A percentile compares a stretch with the other conserved stretches of the same genome.
These are phyloP conservation scores for Myodes glareolus DNA, from an alignment of 2,113 vertebrate genomes.

Conservation along the genomic window DNA sequence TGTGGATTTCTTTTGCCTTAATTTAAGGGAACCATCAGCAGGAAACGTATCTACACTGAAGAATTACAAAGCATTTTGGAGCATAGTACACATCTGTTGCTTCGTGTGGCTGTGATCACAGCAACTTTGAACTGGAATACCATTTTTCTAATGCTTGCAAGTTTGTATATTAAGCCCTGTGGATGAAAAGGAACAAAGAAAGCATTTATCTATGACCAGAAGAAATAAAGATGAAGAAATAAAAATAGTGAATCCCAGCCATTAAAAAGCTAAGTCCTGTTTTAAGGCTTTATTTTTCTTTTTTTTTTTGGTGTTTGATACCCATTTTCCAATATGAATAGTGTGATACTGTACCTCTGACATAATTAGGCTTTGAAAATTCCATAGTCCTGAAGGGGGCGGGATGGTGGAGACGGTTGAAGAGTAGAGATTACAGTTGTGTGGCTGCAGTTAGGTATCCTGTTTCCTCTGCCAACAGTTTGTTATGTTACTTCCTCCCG, in stretches of 20 bases:
- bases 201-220: slow-evolving; percentile 51
- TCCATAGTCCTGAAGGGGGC: neutral
- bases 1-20: slow-evolving; percentile 86
- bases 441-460: neutral
- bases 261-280: slow-evolving; percentile 30
- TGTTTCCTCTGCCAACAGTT: slow-evolving; percentile 36
- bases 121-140: slow-evolving; percentile 75
- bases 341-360: neutral
- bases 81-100: slow-evolving; percentile 70
- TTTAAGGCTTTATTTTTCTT: slow-evolving; percentile 49
- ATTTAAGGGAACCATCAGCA: slow-evolving; percentile 82
- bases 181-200: slow-evolving; percentile 49
- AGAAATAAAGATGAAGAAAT: slow-evolving; percentile 60
- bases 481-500: neutral
- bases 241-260: slow-evolving; percentile 51
- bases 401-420: neutral
- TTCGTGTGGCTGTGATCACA: slow-evolving; percentile 53
- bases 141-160: slow-evolving; percentile 68
- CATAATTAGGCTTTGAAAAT: slow-evolving; percentile 39
- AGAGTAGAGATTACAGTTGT: slow-evolving; percentile 49
- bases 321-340: slow-evolving; percentile 51
- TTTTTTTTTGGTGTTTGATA: slow-evolving; percentile 57
- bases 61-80: slow-evolving; percentile 75
- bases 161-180: slow-evolving; percentile 24
- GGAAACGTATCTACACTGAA: slow-evolving; percentile 77